A percentile compares a stretch with the other conserved stretches of the same genome.
These are phyloP conservation scores for Oenanthe melanoleuca DNA, from an alignment of 2,113 vertebrate species.

Conservation along the genomic window DNA sequence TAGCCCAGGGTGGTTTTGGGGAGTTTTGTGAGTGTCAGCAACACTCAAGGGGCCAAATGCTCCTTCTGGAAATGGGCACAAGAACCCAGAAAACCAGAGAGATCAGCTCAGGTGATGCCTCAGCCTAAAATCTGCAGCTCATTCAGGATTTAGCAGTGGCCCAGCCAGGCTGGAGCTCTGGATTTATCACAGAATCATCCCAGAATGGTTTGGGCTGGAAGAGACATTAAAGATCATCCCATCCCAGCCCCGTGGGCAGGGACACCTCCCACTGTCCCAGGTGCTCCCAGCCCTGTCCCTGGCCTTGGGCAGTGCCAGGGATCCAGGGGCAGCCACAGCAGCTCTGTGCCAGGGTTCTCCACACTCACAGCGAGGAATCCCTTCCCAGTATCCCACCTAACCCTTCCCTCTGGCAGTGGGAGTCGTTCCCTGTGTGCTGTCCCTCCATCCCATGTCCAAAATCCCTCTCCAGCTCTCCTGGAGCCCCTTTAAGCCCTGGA, in stretches of 20 bases:
- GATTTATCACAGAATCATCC: neutral
- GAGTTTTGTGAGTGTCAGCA: neutral
- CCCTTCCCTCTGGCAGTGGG: neutral
- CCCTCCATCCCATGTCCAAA: neutral
- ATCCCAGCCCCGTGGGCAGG: neutral
- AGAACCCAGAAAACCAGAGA: neutral
- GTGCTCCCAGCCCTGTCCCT: rapidly evolving
- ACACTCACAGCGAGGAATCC: rapidly evolving
- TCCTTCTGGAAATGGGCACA: neutral
- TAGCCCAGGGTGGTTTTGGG: too few relatives aligned
- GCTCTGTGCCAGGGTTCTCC: neutral
- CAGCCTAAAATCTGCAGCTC: neutral
- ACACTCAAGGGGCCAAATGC: neutral
- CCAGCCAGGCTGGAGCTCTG: neutral
- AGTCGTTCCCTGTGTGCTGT: neutral
- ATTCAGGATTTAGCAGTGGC: neutral
- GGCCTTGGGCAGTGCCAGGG: neutral
- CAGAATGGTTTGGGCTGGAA: neutral
- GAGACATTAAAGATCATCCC: rapidly evolving
- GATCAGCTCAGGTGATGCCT: rapidly evolving
- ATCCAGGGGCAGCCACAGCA: neutral
- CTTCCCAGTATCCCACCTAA: rapidly evolving
- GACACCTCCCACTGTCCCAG: neutral
- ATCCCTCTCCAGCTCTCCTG: neutral
- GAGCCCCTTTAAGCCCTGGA: too few relatives aligned